Percentiles rank a stretch among this genome's conserved stretches.
Conservation (phyloP, 37 sponge, comb jelly and placozoan species). For the Geodia barretti region DNA sequence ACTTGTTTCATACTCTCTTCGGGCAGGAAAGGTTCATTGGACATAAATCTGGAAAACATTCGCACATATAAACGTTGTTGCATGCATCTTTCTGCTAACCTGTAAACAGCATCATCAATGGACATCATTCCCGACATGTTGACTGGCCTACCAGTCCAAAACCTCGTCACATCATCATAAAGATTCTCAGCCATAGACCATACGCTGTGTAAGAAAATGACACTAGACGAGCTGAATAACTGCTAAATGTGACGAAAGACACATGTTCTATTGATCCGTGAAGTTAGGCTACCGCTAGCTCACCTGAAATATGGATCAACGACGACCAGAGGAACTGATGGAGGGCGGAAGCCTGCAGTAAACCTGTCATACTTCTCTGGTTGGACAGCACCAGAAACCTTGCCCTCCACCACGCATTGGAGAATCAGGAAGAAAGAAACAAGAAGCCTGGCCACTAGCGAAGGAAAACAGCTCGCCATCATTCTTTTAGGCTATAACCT, state of each 20-base stretch:
- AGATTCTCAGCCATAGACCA: conserved; percentile 71
- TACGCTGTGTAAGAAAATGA: too few species aligned
- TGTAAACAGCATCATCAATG: conserved; percentile 56
- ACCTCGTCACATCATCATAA: conserved; percentile 60
- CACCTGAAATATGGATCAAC: conserved; percentile 77
- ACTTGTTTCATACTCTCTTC: conserved; percentile 24
- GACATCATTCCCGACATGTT: conserved; percentile 56
- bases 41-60: conserved; percentile 38
- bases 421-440: too few species aligned
- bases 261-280: too few species aligned
- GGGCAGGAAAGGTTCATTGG: conserved; percentile 23
- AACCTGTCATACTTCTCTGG: background rate
- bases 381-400: background rate
- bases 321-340: conserved; percentile 81
- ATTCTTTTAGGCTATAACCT: too few species aligned
- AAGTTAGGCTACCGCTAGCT: too few species aligned
- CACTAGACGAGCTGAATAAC: too few species aligned
- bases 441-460: too few species aligned
- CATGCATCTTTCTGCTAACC: conserved; percentile 14
- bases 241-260: too few species aligned
- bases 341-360: conserved; percentile 67
- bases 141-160: conserved; percentile 63
- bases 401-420: too few species aligned
- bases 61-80: background rate
- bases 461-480: too few species aligned